These are phyloP conservation scores for Haliclona indistincta DNA, from an alignment of 37 sponge, comb jelly and placozoan genomes.

Conservation along the genomic window DNA sequence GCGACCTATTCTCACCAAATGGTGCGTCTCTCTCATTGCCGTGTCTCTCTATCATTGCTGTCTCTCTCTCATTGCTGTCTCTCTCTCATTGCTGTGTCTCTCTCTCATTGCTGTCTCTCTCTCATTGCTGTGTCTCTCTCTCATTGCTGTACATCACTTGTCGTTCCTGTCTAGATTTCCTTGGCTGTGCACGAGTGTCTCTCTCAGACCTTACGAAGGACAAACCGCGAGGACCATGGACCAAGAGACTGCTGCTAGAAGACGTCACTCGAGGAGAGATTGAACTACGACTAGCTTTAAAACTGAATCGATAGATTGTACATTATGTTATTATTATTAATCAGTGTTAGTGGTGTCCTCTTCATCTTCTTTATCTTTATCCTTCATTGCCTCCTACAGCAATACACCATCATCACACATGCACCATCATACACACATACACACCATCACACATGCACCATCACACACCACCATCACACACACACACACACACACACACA, in stretches of 20 bases:
- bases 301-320: no score
- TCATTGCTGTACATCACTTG: not conserved
- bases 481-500: no score
- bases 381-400: no score
- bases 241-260: conserved; percentile 66
- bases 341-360: no score
- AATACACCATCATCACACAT: no score
- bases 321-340: no score
- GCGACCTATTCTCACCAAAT: conserved; percentile 85
- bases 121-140: not conserved
- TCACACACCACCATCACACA: no score
- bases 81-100: not conserved
- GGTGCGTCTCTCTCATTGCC: conserved; percentile 32
- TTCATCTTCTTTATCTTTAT: no score
- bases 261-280: conserved; percentile 73
- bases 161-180: conserved; percentile 56
- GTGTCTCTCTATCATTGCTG: not conserved
- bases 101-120: not conserved
- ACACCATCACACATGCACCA: no score
- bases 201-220: conserved; percentile 52
- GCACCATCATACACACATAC: no score
- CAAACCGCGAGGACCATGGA: conserved; percentile 72
- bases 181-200: conserved; percentile 61
- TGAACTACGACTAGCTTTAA: conserved; percentile 41
- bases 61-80: not conserved